Percentiles rank a stretch among this genome's conserved stretches.
phyloP scores from a whole-genome alignment of 2,113 vertebrate genomes.

The Ahaetulla prasina region DNA sequence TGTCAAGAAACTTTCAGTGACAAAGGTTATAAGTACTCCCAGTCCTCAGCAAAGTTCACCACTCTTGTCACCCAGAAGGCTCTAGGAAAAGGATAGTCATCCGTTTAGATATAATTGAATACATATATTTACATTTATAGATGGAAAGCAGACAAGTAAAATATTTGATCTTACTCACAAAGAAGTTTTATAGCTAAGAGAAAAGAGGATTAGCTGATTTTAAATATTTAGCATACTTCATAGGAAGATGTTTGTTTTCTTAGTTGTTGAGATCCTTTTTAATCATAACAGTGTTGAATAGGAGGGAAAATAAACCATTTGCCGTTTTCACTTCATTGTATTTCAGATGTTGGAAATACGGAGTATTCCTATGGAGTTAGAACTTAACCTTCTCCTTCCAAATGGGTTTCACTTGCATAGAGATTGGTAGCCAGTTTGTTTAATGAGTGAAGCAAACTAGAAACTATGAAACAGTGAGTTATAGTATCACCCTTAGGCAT shows the following conservation, averaged over 20 bases:
- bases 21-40: neutral
- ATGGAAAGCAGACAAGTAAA: neutral
- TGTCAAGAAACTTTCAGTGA: neutral
- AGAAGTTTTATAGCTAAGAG: neutral
- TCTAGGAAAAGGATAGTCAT: neutral
- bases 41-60: neutral
- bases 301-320: neutral
- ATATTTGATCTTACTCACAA: neutral
- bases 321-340: neutral
- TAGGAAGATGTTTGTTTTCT: slow-evolving; percentile 40
- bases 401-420: neutral
- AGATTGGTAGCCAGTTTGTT: neutral
- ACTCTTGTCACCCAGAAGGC: neutral
- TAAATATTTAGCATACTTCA: neutral
- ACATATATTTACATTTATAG: neutral
- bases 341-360: neutral
- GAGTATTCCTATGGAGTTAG: neutral
- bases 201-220: neutral
- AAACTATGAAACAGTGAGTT: too few relatives aligned
- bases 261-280: slow-evolving; percentile 48
- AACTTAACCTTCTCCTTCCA: neutral
- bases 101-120: neutral
- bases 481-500: too few relatives aligned
- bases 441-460: too few relatives aligned
- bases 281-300: neutral